These are phyloP conservation scores for Ectemnius cavifrons DNA, from an alignment of 2,888 invertebrate species.

Conservation along the genomic window DNA sequence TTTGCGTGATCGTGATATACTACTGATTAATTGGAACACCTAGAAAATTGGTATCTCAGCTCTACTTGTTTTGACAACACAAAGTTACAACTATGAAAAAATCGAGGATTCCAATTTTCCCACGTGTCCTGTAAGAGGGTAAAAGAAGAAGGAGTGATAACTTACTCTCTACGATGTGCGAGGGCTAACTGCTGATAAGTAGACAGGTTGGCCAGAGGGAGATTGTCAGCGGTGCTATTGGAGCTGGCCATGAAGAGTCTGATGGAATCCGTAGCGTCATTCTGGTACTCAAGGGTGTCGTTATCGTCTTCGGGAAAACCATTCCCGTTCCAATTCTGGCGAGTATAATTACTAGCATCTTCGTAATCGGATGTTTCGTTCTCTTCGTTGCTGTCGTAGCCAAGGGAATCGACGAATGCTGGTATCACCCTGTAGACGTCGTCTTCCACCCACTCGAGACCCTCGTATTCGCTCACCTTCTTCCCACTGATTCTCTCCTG, in stretches of 20 bases:
- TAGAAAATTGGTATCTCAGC: neutral
- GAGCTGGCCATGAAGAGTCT: conserved; percentile 43
- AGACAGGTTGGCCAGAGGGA: conserved; percentile 63
- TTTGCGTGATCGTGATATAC: conserved; percentile 24
- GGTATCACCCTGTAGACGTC: conserved; percentile 75
- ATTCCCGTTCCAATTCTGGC: conserved; percentile 31
- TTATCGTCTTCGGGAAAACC: conserved; percentile 34
- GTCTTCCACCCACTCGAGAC: conserved; percentile 74
- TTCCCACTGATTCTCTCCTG: conserved; percentile 27
- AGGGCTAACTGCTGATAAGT: conserved; percentile 65
- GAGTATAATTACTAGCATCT: conserved; percentile 36
- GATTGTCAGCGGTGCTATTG: conserved; percentile 47
- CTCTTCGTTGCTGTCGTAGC: conserved; percentile 60
- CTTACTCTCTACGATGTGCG: conserved; percentile 73
- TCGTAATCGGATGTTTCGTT: conserved; percentile 64
- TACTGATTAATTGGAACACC: neutral
- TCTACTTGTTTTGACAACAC: neutral
- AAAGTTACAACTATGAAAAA: too few species aligned
- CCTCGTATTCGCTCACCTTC: conserved; percentile 68
- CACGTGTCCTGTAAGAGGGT: neutral
- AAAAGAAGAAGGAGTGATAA: conserved; percentile 10
- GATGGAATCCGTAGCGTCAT: conserved; percentile 54
- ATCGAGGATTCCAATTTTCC: neutral
- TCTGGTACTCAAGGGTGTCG: conserved; percentile 52
- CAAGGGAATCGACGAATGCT: conserved; percentile 63